Base-by-base conservation (phyloP, 2,888 invertebrate genomes). In the Carabus problematicus region DNA sequence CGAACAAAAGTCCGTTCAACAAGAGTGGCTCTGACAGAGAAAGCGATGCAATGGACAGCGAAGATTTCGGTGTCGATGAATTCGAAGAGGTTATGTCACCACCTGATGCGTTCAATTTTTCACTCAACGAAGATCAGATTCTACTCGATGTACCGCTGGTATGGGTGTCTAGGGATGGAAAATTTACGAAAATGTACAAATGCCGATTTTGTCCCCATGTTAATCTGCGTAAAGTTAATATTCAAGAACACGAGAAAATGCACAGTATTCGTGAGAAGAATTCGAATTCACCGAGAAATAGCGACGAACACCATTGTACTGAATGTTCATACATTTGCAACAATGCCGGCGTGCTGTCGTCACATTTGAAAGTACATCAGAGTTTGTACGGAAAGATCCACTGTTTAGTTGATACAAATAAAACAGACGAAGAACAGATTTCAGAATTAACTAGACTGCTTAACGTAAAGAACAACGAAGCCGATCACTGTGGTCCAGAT, bases 201-300 rank as follows among this genome's bases (percentile, higher is more conserved):
- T 95, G 95, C 78, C 86, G 91, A 40, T 90, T 87, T 78, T 95
- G 95, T 78, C 93, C 94, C 0, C 93, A 93, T 79, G 91, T 93
- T 11, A 93, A 93, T 77, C 85, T 90, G n/a, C 85, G 93, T 60
- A 89, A 91, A 76, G 88, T 89, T 54, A 93, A 92, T 79, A 90
- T 95, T 70, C 88, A 89, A 40, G 91, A 92, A 75, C 95, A 95
- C 80, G 94, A 94, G 79, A 89, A 89, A 78, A 91, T 93, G 87
- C 94, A 94, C 79, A 85, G 83, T 39, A 81, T 79, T 42, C 72
- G 82, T 0, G 82, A 83, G 58, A 80, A 76, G 71, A 76, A 75
- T 70, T 75, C 75, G 8, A 77, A 76, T 63, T 72, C 77, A 8
- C 70, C 75, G 19, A 75, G 76, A 58, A 79, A 83, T 74, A 87